Evolutionary conservation across 2,113 vertebrate genomes (phyloP), one percentile per base, ranked within the genome.

Genomic region (Electrona antarctica): DNA sequence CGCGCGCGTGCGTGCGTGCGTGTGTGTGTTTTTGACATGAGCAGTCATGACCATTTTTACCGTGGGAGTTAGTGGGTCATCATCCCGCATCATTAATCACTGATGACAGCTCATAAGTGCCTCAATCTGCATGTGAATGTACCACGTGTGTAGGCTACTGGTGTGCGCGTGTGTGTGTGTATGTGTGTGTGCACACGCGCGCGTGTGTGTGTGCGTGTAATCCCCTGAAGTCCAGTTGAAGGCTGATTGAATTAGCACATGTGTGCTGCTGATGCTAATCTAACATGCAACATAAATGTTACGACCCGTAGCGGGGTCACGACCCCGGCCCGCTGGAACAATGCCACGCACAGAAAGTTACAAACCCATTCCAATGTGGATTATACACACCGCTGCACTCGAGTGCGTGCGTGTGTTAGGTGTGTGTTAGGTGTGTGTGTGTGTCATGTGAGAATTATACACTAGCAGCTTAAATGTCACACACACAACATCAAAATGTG

Each of bases 111-210:
- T 88, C 87, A 85, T 77, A 89, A 87, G 82, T 88, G 76, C 73
- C 81, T 58, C 29, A 67, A 92, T 92, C 85, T 93, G 89, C 91
- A 91, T 92, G 84, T 85, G 86, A 91, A 92, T 89, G 85, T 83
- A 71, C 71, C 73, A 72, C 59, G 63, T 79, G 64, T 11, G 66
- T 74, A 29, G 70, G 62, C n/a, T 41, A 14, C 47, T 49, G 50
- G 68, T 52, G 67, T 78, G 71, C 72, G 46, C 60, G 74, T 64
- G 63, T 71, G 66, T 59, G 21, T 55, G 52, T 55, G 52, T 55
- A 12, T 12, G 7, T 8, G 28, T 67, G 10, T 33, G 9, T 33
- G 28, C 33, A 28, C 33, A 28, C 33, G 11, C 33, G 41, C 77
- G 61, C 78, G 75, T 76, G 77, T 80, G 67, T 60, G 67, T 69